These are phyloP conservation scores for Anabacerthia variegaticeps DNA, from an alignment of 2,797 vertebrate species.

Conservation along the genomic window DNA sequence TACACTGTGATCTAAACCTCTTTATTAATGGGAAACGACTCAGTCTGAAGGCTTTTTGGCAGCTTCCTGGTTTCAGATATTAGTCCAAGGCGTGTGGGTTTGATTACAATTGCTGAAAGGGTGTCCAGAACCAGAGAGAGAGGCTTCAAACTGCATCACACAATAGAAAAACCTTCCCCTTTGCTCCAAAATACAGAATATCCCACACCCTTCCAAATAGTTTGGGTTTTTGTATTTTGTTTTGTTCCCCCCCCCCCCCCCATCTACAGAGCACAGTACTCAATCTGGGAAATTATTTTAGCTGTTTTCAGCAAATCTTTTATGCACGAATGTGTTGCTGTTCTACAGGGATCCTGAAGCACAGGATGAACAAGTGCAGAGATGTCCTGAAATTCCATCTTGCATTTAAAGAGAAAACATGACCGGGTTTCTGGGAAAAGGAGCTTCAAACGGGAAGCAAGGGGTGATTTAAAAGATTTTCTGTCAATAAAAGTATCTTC, in stretches of 20 bases:
- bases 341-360: not conserved
- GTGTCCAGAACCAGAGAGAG: not conserved
- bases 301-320: not conserved
- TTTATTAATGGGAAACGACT: constrained; percentile 16
- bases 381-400: not conserved
- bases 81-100: constrained; percentile 10
- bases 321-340: not conserved
- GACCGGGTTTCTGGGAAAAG: not conserved
- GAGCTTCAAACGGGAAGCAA: not conserved
- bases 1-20: constrained; percentile 16
- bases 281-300: not conserved
- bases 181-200: not conserved
- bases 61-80: not conserved
- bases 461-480: not conserved
- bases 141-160: not conserved
- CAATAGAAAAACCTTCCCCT: not conserved
- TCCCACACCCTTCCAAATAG: not conserved
- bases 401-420: not conserved
- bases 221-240: too few relatives aligned
- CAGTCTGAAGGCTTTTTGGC: constrained; percentile 19
- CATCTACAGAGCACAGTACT: not conserved
- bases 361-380: not conserved
- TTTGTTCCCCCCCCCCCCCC: not conserved
- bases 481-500: not conserved
- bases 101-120: not conserved